A percentile compares a stretch with the other conserved stretches of the same genome.
Evolutionary conservation across 2,797 vertebrate species (phyloP).

Genomic region (Eupleurogrammus muticus): DNA sequence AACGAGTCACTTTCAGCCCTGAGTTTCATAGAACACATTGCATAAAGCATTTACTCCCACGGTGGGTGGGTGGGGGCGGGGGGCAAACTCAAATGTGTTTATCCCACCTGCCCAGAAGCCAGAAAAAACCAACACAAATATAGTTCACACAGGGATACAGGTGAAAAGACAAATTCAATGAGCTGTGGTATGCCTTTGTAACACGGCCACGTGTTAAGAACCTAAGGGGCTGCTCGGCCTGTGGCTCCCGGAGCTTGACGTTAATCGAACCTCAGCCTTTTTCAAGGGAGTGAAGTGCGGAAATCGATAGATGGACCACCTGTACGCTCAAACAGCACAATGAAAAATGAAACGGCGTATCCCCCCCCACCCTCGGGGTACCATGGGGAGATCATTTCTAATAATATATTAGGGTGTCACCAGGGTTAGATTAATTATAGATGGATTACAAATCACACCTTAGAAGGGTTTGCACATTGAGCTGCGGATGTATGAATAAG

Average conservation of each 20-base stretch:
- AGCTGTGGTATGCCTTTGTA: slow-evolving; percentile 48
- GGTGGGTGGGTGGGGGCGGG: not conserved
- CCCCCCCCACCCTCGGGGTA: slow-evolving; percentile 62
- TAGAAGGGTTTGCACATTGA: slow-evolving; percentile 60
- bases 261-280: slow-evolving; percentile 73
- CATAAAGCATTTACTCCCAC: slow-evolving; percentile 49
- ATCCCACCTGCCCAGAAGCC: slow-evolving; percentile 48
- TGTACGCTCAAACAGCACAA: slow-evolving; percentile 77
- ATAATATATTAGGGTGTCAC: slow-evolving; percentile 87
- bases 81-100: slow-evolving; percentile 25
- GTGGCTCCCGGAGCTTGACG: slow-evolving; percentile 73
- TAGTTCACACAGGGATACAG: slow-evolving; percentile 16
- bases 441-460: slow-evolving; percentile 79
- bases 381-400: slow-evolving; percentile 83
- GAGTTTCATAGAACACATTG: slow-evolving; percentile 38
- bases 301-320: slow-evolving; percentile 83
- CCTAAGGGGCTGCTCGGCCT: slow-evolving; percentile 47
- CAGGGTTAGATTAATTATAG: slow-evolving; percentile 86
- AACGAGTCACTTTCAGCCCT: slow-evolving; percentile 62
- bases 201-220: slow-evolving; percentile 37
- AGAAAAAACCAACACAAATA: slow-evolving; percentile 46
- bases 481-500: slow-evolving; percentile 46
- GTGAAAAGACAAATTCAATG: slow-evolving; percentile 39
- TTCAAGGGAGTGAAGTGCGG: slow-evolving; percentile 70
- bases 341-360: slow-evolving; percentile 77